Percentiles rank a stretch among this genome's conserved stretches.
These are phyloP conservation scores for Chloroceryle aenea DNA, from an alignment of 2,113 vertebrate genomes.

Conservation along the genomic window DNA sequence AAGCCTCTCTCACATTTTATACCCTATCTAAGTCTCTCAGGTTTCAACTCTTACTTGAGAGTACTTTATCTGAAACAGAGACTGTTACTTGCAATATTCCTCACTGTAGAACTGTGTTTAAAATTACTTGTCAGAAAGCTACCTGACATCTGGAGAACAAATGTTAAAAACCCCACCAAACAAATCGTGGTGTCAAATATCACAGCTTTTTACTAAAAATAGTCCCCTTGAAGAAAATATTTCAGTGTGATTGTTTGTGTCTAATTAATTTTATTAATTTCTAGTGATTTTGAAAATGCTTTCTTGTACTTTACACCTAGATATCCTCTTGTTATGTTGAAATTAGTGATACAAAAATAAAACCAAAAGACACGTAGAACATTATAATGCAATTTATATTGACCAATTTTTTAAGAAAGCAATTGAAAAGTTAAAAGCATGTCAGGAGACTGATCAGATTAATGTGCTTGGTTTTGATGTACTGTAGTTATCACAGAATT, in stretches of 20 bases:
- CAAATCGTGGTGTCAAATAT: background rate
- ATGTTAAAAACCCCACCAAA: background rate
- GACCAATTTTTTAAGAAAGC: background rate
- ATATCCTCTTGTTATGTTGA: background rate
- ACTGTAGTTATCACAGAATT: constrained; percentile 52
- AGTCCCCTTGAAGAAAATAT: background rate
- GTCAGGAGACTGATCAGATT: constrained; percentile 32
- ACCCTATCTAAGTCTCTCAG: background rate
- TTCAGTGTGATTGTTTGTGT: background rate
- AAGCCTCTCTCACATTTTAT: background rate
- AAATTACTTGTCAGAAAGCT: background rate
- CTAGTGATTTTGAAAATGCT: constrained; percentile 2
- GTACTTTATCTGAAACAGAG: background rate
- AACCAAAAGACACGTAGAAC: background rate
- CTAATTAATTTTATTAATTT: constrained; percentile 17
- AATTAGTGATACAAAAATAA: background rate
- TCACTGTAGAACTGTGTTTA: background rate
- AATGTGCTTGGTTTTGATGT: constrained; percentile 35
- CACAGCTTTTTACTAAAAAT: background rate
- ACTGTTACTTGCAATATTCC: background rate
- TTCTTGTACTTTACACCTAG: background rate
- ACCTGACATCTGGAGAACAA: background rate
- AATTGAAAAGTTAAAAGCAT: constrained; percentile 24
- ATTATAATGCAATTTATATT: background rate
- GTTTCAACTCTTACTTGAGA: background rate